Conservation (phyloP, 1,140 invertebrate species). For the Gryllus bimaculatus region DNA sequence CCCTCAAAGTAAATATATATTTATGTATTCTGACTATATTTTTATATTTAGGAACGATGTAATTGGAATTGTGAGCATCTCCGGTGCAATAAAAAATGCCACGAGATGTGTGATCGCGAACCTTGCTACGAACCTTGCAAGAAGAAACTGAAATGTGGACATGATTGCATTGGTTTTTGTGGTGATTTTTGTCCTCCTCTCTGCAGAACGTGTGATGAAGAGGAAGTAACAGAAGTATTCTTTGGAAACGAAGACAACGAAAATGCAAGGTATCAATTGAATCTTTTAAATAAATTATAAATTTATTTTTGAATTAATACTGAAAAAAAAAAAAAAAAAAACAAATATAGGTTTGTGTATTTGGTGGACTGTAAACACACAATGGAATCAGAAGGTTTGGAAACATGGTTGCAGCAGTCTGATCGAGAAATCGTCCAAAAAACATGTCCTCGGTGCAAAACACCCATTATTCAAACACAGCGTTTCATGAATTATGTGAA, state of each 20-base stretch:
- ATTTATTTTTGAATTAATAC: not conserved
- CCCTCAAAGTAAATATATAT: not conserved
- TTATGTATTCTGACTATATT: not conserved
- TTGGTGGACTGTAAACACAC: constrained; percentile 54
- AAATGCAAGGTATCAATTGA: constrained; percentile 37
- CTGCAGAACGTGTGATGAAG: constrained; percentile 39
- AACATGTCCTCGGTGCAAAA: constrained; percentile 52
- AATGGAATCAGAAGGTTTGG: constrained; percentile 47
- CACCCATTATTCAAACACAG: constrained; percentile 46
- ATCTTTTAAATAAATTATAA: not conserved
- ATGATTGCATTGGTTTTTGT: constrained; percentile 56
- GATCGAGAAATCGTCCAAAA: constrained; percentile 42
- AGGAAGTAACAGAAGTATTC: constrained; percentile 40
- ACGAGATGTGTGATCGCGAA: constrained; percentile 38
- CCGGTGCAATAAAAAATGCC: constrained; percentile 45
- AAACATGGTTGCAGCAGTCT: constrained; percentile 39
- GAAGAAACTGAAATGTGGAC: constrained; percentile 41
- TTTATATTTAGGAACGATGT: constrained; percentile 35
- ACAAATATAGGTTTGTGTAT: constrained; percentile 42
- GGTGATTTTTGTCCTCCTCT: constrained; percentile 50
- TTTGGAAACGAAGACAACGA: constrained; percentile 44
- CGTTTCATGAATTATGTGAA: constrained; percentile 52
- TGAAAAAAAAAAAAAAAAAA: not conserved
- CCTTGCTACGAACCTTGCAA: constrained; percentile 45
- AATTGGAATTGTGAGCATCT: constrained; percentile 41